Percentiles rank a stretch among this genome's conserved stretches.
phyloP scores from a whole-genome alignment of 2,888 invertebrate genomes.

The Drosophila emarginata region DNA sequence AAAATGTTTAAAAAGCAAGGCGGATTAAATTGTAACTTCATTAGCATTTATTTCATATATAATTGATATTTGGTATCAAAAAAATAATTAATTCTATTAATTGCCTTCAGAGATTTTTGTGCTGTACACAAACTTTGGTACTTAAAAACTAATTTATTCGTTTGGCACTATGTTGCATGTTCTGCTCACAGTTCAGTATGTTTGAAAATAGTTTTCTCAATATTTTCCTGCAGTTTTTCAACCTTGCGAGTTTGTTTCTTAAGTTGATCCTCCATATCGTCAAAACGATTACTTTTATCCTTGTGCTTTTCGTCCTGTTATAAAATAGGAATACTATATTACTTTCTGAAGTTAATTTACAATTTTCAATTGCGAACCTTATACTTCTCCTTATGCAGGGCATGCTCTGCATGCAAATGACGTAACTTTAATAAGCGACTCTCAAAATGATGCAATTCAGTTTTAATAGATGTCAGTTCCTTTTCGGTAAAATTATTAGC shows the following conservation, averaged over 20 bases:
- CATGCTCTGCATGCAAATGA: constrained; percentile 91
- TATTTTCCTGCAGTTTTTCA: constrained; percentile 91
- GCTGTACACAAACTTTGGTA: constrained; percentile 19
- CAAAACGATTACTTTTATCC: constrained; percentile 86
- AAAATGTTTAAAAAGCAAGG: not conserved
- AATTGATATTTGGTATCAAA: constrained; percentile 45
- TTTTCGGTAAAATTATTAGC: constrained; percentile 90
- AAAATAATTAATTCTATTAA: constrained; percentile 18
- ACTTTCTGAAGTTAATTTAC: not conserved
- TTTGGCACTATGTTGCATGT: constrained; percentile 40
- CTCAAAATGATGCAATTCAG: constrained; percentile 91
- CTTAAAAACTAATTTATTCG: constrained; percentile 59
- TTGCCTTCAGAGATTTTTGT: constrained; percentile 27
- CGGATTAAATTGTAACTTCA: constrained; percentile 14
- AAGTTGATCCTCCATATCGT: constrained; percentile 84
- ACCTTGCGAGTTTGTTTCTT: constrained; percentile 93
- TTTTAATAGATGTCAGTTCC: constrained; percentile 92
- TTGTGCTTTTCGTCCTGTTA: constrained; percentile 84
- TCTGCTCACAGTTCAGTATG: constrained; percentile 88
- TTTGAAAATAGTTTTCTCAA: constrained; percentile 90
- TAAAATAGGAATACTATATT: not conserved
- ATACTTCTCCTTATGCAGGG: constrained; percentile 87
- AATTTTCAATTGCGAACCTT: constrained; percentile 82
- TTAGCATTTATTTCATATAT: constrained; percentile 32
- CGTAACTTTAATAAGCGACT: constrained; percentile 91